These are phyloP conservation scores for Eubucco bourcierii DNA, from an alignment of 2,113 vertebrate species.

Conservation along the genomic window DNA sequence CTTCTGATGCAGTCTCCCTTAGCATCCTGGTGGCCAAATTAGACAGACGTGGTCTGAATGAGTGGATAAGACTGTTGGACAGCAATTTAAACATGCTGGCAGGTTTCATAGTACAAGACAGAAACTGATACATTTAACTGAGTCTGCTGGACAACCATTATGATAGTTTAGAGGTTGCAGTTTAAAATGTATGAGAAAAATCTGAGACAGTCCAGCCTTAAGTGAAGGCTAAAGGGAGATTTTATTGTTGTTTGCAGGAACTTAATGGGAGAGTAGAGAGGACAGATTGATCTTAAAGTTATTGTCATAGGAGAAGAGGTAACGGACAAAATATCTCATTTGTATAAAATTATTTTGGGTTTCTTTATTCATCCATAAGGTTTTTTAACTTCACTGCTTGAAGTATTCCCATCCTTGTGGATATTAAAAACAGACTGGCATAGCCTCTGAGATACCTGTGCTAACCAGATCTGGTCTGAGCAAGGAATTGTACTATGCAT, in stretches of 20 bases:
- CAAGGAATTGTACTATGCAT: not conserved
- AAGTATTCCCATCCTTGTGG: not conserved
- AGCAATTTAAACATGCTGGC: not conserved
- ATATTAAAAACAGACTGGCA: not conserved
- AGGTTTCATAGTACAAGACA: not conserved
- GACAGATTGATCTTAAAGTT: not conserved
- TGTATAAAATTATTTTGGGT: not conserved
- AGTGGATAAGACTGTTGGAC: not conserved
- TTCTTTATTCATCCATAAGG: not conserved
- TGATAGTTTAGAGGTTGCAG: not conserved
- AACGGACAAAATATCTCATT: not conserved
- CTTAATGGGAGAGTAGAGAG: not conserved
- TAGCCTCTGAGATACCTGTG: not conserved
- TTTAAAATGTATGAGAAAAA: not conserved
- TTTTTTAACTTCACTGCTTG: not conserved
- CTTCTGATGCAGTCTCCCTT: not conserved
- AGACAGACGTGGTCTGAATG: not conserved
- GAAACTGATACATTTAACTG: not conserved
- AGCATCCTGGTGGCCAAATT: not conserved
- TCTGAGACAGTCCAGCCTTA: not conserved
- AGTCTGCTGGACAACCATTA: not conserved
- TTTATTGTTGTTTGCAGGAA: not conserved
- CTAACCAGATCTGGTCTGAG: not conserved
- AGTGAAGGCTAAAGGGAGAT: not conserved
- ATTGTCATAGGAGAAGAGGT: not conserved